Base-by-base conservation (phyloP, 2,888 invertebrate genomes). In the Thelaira solivaga region DNA sequence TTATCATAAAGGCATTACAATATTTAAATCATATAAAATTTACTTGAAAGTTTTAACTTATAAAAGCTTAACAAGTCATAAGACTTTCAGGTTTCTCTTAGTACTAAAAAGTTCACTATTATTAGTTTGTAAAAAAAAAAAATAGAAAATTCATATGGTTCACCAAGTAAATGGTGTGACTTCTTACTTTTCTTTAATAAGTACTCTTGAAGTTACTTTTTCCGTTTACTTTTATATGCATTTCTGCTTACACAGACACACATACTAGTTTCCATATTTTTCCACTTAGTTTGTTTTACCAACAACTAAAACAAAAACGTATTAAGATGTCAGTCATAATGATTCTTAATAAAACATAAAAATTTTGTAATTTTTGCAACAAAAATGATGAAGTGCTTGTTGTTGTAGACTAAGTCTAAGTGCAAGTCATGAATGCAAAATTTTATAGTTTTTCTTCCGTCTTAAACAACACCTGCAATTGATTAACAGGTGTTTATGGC, bases 401-500 rank as follows among this genome's bases (percentile, higher is more conserved):
- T 18, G n/a, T 8, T n/a, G 18, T 1, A 13, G 4, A 29, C 7
- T 11, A 53, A 31, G 22, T 31, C n/a, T 11, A n/a, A 65, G 20
- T 26, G 34, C 13, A 45, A 26, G 43, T 16, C 45, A 65, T 47
- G 26, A 51, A 53, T 10, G 43, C 13, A 13, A 20, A 26, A 2
- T 6, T 41, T 1, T 6, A 49, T 8, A 39, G 24, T 36, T 64
- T 26, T 36, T 2, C 8, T 34, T 1, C 6, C n/a, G 7, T 41
- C 18, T 10, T 5, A 55, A 22, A 34, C 31, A 67, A 53, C 53
- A 67, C 24, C 65, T 67, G 65, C 31, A 39, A 43, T 31, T 43
- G 53, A 55, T 55, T 68, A 68, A 57, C 57, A 47, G 47, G 68
- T 68, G 68, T 29, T 47, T 31, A 10, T 62, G 47, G 6, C 47